These are phyloP conservation scores for Trichechus manatus DNA, from an alignment of 2,113 vertebrate genomes.

Conservation along the genomic window DNA sequence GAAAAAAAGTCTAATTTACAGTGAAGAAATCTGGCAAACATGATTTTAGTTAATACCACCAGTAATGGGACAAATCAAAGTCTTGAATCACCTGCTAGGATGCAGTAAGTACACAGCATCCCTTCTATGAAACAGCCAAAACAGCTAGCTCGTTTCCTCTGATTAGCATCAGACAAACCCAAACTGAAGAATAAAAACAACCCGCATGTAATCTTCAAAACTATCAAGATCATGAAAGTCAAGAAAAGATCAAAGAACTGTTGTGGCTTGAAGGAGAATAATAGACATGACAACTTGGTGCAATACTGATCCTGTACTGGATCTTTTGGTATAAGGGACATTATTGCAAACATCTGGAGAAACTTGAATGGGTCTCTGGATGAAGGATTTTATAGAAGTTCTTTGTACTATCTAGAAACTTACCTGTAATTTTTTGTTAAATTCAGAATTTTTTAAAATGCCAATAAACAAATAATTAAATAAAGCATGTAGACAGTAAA, in stretches of 20 bases:
- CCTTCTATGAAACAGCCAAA: background rate
- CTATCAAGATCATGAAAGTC: background rate
- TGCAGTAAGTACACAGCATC: background rate
- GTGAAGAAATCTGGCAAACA: background rate
- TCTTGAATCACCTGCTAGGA: background rate
- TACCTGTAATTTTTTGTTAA: background rate
- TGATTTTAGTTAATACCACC: background rate
- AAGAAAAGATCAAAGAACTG: background rate
- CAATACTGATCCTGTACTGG: background rate
- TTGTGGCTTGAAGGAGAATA: background rate
- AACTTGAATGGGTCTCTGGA: background rate
- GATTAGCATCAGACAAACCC: background rate
- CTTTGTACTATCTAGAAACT: background rate
- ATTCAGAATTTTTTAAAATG: background rate
- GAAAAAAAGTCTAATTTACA: constrained; percentile 4
- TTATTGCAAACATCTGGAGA: background rate
- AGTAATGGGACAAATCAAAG: background rate
- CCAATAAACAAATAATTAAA: background rate
- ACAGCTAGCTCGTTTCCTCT: background rate
- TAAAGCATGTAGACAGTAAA: background rate
- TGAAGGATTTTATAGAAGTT: background rate
- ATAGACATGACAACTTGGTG: too few species aligned
- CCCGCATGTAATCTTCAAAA: background rate
- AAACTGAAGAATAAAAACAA: background rate
- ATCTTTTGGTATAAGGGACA: background rate